Percentiles rank a stretch among this genome's conserved stretches.
phyloP scores from a whole-genome alignment of 2,113 vertebrate genomes.

The Glaucomys volans region DNA sequence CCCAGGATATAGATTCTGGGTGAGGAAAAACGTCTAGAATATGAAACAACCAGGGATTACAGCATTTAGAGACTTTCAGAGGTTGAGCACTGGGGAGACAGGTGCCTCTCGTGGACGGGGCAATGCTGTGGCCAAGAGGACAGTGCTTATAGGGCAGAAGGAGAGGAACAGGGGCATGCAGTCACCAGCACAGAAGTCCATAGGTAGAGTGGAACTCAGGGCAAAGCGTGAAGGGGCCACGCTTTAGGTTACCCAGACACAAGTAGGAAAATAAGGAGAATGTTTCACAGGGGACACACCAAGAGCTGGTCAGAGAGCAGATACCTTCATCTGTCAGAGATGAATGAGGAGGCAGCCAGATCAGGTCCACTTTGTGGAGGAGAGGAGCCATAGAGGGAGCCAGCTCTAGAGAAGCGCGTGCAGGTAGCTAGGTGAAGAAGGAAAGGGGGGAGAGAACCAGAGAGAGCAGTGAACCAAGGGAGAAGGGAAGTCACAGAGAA shows the following conservation, averaged over 20 bases:
- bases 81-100: background rate
- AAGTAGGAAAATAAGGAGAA: background rate
- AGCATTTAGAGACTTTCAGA: background rate
- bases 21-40: background rate
- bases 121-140: no score
- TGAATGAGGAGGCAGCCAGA: background rate
- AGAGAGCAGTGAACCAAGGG: background rate
- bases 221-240: background rate
- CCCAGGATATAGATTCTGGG: background rate
- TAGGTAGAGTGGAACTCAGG: background rate
- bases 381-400: background rate
- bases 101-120: no score
- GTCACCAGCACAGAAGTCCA: background rate
- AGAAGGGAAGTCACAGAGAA: background rate
- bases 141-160: rapidly evolving
- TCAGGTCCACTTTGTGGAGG: background rate
- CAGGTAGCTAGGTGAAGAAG: background rate
- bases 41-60: background rate
- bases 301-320: no score
- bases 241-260: no score
- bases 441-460: background rate
- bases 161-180: rapidly evolving
- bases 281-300: background rate
- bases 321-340: background rate
- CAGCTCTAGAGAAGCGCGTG: background rate